Evolutionary conservation across 2,888 invertebrate species (phyloP), one percentile per base, ranked within the genome.

Genomic region (Bellardia bayeri): DNA sequence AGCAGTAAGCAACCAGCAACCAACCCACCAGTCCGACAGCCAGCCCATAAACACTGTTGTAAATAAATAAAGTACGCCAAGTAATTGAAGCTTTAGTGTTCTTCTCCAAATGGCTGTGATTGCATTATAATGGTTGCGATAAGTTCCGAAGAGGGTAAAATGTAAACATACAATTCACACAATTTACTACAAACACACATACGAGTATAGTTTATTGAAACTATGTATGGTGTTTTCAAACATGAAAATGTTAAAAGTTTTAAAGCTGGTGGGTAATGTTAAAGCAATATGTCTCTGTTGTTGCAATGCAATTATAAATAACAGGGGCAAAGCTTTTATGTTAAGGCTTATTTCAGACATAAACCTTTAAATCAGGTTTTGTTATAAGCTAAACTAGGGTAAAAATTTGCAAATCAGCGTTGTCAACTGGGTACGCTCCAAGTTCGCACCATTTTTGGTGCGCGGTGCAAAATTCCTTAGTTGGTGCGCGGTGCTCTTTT

Each of bases 1-100:
- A 61, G 16, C 40, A 71, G 30, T 40, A 71, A 8, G 9, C 61
- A 61, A 61, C 64, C 30, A 66, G 54, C n/a, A 33, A 49, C 16
- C 16, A 69, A 45, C 13, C 33, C 30, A 49, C 37, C 30, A 64
- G 51, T 42, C 72, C 7, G 80, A 30, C 82, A 68, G 56, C 56
- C 37, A 71, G 23, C 37, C 51, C 54, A 42, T 40, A 66, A 78
- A 69, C 54, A 69, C 45, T 75, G 14, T 71, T 82, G 76, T 68
- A 23, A 23, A 23, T 23, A 23, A 54, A 63, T 42, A 63, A 79
- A 64, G n/a, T 76, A 76, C 83, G 61, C 51, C 82, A 85, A 87
- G 66, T 85, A 85, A 85, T 85, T 87, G 74, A 82, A 85, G 85
- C 85, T 82, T 85, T 87, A 51, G n/a, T 42, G 40, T 51, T 71